phyloP scores from a whole-genome alignment of 2,113 vertebrate genomes.

The Dascyllus trimaculatus region DNA sequence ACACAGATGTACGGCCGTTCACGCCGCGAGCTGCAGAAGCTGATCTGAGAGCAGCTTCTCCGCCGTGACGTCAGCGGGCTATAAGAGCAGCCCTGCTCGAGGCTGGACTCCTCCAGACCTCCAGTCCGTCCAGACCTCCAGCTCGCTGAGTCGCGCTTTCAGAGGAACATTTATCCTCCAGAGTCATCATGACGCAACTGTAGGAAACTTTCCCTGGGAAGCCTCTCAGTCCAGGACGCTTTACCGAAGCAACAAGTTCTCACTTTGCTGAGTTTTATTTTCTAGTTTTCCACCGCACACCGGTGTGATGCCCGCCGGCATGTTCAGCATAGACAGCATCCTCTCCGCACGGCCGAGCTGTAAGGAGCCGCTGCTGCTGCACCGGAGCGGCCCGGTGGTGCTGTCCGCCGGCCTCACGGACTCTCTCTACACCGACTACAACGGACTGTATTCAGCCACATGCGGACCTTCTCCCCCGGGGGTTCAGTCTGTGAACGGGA shows the following conservation, averaged over 20 bases:
- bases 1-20: slow-evolving; percentile 85
- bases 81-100: slow-evolving; percentile 90
- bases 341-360: slow-evolving; percentile 94
- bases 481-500: slow-evolving; percentile 86
- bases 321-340: slow-evolving; percentile 99
- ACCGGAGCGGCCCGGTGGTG: slow-evolving; percentile 89
- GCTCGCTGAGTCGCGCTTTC: slow-evolving; percentile 18
- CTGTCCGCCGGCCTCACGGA: slow-evolving; percentile 90
- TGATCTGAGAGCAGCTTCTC: slow-evolving; percentile 77
- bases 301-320: slow-evolving; percentile 92
- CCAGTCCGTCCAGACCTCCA: slow-evolving; percentile 5
- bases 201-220: slow-evolving; percentile 43
- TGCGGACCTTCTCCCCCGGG: slow-evolving; percentile 87
- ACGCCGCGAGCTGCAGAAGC: slow-evolving; percentile 67
- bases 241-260: neutral
- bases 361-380: slow-evolving; percentile 92
- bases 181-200: slow-evolving; percentile 62
- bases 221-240: slow-evolving; percentile 1
- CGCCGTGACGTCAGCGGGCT: slow-evolving; percentile 93
- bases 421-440: slow-evolving; percentile 92
- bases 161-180: neutral
- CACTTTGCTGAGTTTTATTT: neutral
- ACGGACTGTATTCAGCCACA: slow-evolving; percentile 90
- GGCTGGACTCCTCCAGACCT: slow-evolving; percentile 75
- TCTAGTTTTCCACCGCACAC: neutral